A percentile compares a stretch with the other conserved stretches of the same genome.
These are phyloP conservation scores for Leptinotarsa lineolata DNA, from an alignment of 1,140 invertebrate species.

Conservation along the genomic window DNA sequence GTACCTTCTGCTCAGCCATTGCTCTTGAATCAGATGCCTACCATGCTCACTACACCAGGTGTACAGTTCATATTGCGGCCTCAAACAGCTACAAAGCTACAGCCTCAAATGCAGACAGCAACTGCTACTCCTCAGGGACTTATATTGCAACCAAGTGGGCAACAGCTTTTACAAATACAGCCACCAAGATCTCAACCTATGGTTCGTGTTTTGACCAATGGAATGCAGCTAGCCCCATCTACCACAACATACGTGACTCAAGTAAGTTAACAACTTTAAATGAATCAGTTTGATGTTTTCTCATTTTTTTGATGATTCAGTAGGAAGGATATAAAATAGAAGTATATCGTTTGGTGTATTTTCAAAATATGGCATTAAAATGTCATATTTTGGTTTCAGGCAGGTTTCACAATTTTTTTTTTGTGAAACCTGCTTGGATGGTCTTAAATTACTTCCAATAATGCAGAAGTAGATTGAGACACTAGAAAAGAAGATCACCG, in stretches of 20 bases:
- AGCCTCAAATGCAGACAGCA: constrained; percentile 51
- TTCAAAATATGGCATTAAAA: too few species aligned
- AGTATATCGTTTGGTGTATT: too few species aligned
- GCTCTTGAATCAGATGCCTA: constrained; percentile 53
- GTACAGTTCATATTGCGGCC: constrained; percentile 61
- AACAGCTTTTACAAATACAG: constrained; percentile 49
- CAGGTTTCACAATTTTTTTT: too few species aligned
- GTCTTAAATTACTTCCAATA: too few species aligned
- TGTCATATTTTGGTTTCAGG: too few species aligned
- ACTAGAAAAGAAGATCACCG: too few species aligned
- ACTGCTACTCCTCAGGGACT: constrained; percentile 54
- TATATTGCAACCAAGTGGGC: constrained; percentile 52
- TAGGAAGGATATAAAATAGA: too few species aligned
- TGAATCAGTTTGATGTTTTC: too few species aligned
- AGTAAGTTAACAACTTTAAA: constrained; percentile 25
- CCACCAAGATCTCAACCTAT: constrained; percentile 59
- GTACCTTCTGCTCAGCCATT: constrained; percentile 53
- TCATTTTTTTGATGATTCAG: too few species aligned
- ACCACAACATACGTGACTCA: constrained; percentile 52
- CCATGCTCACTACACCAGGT: constrained; percentile 53
- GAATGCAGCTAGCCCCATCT: constrained; percentile 55
- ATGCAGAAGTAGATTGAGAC: too few species aligned
- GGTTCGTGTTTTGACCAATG: constrained; percentile 60
- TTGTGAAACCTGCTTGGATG: too few species aligned
- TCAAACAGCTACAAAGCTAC: constrained; percentile 56